Evolutionary conservation across 2,888 invertebrate species (phyloP).

Genomic region (Limenitis camilla): DNA sequence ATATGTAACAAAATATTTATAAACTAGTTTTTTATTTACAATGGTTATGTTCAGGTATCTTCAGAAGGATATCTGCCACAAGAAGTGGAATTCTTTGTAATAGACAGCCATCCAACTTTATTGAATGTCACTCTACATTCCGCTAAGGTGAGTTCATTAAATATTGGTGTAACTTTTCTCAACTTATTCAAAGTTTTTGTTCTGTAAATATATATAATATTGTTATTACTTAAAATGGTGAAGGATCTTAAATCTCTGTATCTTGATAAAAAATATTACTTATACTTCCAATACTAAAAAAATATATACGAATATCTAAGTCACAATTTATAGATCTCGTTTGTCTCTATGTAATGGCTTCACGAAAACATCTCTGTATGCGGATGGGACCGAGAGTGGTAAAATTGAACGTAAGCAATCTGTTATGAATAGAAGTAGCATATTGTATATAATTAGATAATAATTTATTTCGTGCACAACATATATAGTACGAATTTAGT

Average conservation of each 20-base stretch:
- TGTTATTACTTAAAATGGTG: slow-evolving; percentile 1
- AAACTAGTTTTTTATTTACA: not conserved
- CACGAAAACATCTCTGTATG: slow-evolving; percentile 25
- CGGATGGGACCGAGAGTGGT: slow-evolving; percentile 25
- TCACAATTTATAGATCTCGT: slow-evolving; percentile 23
- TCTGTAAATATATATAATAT: slow-evolving; percentile 12
- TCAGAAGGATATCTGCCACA: slow-evolving; percentile 89
- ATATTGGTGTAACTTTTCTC: slow-evolving; percentile 16
- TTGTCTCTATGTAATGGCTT: slow-evolving; percentile 26
- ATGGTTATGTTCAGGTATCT: slow-evolving; percentile 75
- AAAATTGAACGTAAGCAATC: slow-evolving; percentile 23
- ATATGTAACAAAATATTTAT: not conserved
- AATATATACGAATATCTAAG: no score
- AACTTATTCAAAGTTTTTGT: slow-evolving; percentile 8
- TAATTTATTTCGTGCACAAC: not conserved
- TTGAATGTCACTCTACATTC: slow-evolving; percentile 87
- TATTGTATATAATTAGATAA: not conserved
- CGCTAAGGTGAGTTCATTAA: slow-evolving; percentile 78
- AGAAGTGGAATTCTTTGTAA: slow-evolving; percentile 89
- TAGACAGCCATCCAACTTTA: slow-evolving; percentile 88
- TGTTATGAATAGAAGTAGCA: not conserved
- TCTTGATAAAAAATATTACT: no score
- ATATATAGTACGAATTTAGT: slow-evolving; percentile 4
- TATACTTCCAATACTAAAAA: no score
- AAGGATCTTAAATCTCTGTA: not conserved